These are phyloP conservation scores for Ciconia nigra DNA, from an alignment of 2,797 vertebrate species.

Conservation along the genomic window DNA sequence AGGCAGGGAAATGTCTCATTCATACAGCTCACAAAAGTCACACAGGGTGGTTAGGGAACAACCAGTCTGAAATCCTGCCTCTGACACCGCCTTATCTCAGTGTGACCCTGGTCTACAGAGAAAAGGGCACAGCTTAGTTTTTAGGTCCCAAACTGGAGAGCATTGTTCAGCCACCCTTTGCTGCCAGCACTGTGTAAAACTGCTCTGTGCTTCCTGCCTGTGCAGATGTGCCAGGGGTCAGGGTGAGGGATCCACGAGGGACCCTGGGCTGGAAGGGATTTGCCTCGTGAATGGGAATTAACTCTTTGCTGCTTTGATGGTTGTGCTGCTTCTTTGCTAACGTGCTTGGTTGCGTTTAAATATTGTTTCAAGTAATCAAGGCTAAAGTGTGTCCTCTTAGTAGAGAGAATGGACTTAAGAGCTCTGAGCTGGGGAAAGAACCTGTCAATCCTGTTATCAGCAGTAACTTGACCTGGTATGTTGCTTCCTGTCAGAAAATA, in stretches of 20 bases:
- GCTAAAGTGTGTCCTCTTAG: not conserved
- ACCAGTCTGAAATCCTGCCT: not conserved
- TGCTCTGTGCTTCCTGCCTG: not conserved
- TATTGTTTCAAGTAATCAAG: not conserved
- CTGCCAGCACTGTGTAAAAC: not conserved
- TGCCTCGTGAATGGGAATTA: not conserved
- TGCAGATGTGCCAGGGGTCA: not conserved
- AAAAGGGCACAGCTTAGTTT: not conserved
- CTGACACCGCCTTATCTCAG: not conserved
- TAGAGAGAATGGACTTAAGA: not conserved
- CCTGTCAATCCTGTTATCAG: not conserved
- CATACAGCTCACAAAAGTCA: not conserved
- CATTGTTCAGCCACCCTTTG: not conserved
- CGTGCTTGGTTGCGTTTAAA: not conserved
- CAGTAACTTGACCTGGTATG: not conserved
- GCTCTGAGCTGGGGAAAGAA: not conserved
- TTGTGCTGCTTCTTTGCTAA: not conserved
- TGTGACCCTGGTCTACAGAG: not conserved
- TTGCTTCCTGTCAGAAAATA: not conserved
- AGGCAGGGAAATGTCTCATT: not conserved
- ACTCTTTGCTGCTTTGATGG: not conserved
- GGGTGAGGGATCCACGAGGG: not conserved
- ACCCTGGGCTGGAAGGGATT: not conserved
- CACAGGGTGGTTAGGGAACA: accelerated
- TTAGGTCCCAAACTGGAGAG: not conserved